Percentiles rank a stretch among this genome's conserved stretches.
phyloP scores from a whole-genome alignment of 2,888 invertebrate genomes.

The Halictus ligatus region DNA sequence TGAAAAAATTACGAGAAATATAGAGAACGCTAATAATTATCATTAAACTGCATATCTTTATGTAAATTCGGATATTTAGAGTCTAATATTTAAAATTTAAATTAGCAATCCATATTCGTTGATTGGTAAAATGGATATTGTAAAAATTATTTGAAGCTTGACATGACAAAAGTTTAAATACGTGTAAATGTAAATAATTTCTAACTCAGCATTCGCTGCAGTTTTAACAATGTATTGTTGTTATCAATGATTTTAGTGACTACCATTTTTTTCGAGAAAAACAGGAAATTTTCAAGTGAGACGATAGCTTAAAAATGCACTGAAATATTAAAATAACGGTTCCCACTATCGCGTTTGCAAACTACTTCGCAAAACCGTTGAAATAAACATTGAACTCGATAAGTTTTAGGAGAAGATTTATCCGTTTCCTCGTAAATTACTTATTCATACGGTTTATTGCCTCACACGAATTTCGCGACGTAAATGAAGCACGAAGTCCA shows the following conservation, averaged over 20 bases:
- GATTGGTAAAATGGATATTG: too few relatives aligned
- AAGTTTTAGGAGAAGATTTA: not conserved
- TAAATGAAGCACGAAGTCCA: slow-evolving; percentile 7
- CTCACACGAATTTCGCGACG: not conserved
- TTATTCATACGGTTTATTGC: not conserved
- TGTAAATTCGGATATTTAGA: too few relatives aligned
- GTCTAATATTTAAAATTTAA: too few relatives aligned
- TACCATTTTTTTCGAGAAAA: not conserved
- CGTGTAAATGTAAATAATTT: not conserved
- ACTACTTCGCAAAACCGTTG: not conserved
- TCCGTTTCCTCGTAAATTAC: not conserved
- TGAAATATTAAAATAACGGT: not conserved
- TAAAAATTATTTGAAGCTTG: not conserved
- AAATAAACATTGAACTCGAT: not conserved
- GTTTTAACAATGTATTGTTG: not conserved
- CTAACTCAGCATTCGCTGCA: too few relatives aligned
- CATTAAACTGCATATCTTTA: too few relatives aligned
- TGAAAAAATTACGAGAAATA: too few relatives aligned
- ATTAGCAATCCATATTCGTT: too few relatives aligned
- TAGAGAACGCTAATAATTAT: too few relatives aligned
- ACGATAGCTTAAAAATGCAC: not conserved
- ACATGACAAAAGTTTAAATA: not conserved
- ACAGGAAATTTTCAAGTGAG: not conserved
- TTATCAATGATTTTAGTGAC: not conserved
- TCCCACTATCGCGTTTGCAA: not conserved